Evolutionary conservation across 2,888 invertebrate genomes (phyloP).

Genomic region (Oxycera nigricornis): DNA sequence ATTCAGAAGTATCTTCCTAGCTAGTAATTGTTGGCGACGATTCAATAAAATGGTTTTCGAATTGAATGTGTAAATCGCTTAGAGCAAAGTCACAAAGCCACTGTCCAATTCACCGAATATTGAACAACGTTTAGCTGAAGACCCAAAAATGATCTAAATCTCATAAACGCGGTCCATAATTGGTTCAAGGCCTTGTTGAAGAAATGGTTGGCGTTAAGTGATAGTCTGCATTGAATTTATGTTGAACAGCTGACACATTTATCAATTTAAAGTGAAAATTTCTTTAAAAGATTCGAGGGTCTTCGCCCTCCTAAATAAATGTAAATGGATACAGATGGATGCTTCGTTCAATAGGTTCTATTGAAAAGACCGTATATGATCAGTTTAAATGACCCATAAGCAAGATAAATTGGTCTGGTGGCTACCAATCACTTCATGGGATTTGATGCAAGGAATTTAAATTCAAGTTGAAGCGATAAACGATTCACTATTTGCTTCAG

Average conservation of each 20-base stretch:
- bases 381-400: too few relatives aligned
- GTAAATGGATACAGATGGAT: too few relatives aligned
- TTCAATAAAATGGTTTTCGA: not conserved
- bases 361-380: too few relatives aligned
- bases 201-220: not conserved
- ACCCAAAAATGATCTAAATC: not conserved
- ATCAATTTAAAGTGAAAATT: not conserved
- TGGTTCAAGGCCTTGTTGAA: not conserved
- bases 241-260: not conserved
- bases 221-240: not conserved
- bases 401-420: too few relatives aligned
- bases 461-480: too few relatives aligned
- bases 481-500: too few relatives aligned
- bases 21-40: not conserved
- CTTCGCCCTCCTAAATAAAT: too few relatives aligned
- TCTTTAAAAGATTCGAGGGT: too few relatives aligned
- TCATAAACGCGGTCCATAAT: not conserved
- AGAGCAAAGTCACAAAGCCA: too few relatives aligned
- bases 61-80: not conserved
- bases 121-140: not conserved
- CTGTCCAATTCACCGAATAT: not conserved
- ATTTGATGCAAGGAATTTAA: too few relatives aligned
- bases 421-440: too few relatives aligned
- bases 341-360: too few relatives aligned
- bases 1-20: not conserved